Evolutionary conservation across 1,140 invertebrate species (phyloP).

Genomic region (Atta colombica): DNA sequence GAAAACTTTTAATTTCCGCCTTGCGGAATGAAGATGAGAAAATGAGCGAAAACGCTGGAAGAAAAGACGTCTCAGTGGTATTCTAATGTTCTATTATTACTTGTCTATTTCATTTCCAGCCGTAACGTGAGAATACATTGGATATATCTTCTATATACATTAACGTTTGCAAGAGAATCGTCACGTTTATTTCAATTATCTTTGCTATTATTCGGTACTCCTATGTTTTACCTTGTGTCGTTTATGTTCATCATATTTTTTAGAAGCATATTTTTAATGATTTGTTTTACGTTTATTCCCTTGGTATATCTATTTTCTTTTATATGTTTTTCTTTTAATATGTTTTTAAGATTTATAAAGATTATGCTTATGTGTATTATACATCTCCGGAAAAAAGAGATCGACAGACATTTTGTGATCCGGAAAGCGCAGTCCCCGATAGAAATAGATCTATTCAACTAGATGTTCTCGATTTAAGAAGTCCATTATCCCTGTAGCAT

Average conservation of each 20-base stretch:
- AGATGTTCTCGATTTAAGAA: constrained; percentile 69
- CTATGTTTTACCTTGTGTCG: background rate
- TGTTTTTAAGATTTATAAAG: background rate
- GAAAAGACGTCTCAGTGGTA: background rate
- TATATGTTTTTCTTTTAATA: background rate
- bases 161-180: background rate
- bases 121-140: background rate
- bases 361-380: background rate
- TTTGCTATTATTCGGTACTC: constrained; percentile 1
- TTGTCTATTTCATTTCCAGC: background rate
- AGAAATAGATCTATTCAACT: constrained; percentile 41
- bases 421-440: background rate
- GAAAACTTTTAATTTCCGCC: constrained; percentile 84
- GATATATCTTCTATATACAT: background rate
- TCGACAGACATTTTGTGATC: constrained; percentile 15
- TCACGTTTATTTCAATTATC: constrained; percentile 55
- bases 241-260: background rate
- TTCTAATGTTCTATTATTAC: constrained; percentile 14
- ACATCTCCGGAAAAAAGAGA: background rate
- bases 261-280: constrained; percentile 26
- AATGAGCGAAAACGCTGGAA: constrained; percentile 77
- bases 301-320: background rate
- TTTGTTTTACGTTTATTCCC: background rate
- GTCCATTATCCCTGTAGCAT: constrained; percentile 70
- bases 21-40: constrained; percentile 80